phyloP scores from a whole-genome alignment of 2,113 vertebrate species.

The Camelus dromedarius region DNA sequence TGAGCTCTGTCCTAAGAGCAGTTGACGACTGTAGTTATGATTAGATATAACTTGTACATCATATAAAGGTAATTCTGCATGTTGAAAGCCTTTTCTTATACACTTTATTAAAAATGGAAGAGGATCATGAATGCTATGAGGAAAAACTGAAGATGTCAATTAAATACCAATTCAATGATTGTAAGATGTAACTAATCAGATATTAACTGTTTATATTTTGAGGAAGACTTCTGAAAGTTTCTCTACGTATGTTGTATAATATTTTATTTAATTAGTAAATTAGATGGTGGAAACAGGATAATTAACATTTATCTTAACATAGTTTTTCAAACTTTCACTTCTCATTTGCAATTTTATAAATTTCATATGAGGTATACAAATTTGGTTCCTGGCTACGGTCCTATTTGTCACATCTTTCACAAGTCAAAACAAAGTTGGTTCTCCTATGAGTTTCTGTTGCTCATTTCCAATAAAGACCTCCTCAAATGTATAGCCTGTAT shows the following conservation, averaged over 20 bases:
- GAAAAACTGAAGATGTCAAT: not conserved
- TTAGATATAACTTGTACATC: not conserved
- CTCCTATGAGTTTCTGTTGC: not conserved
- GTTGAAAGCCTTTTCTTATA: not conserved
- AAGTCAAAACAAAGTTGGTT: not conserved
- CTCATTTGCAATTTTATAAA: not conserved
- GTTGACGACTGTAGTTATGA: not conserved
- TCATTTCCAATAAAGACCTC: not conserved
- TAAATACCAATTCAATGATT: not conserved
- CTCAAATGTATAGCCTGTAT: not conserved
- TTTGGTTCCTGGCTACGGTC: not conserved
- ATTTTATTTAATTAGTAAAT: not conserved
- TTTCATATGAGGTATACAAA: not conserved
- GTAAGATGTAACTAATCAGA: not conserved
- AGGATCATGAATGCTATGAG: not conserved
- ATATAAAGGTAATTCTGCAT: not conserved
- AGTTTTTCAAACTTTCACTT: not conserved
- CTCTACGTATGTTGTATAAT: not conserved
- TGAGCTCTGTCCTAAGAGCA: not conserved
- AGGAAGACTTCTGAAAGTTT: not conserved
- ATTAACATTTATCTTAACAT: not conserved
- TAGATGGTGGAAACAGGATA: not conserved
- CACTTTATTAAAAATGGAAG: not conserved
- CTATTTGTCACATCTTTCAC: not conserved
- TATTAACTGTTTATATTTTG: not conserved